Percentiles rank a stretch among this genome's conserved stretches.
Evolutionary conservation across 1,140 invertebrate species (phyloP).

Genomic region (Antheraea pernyi): DNA sequence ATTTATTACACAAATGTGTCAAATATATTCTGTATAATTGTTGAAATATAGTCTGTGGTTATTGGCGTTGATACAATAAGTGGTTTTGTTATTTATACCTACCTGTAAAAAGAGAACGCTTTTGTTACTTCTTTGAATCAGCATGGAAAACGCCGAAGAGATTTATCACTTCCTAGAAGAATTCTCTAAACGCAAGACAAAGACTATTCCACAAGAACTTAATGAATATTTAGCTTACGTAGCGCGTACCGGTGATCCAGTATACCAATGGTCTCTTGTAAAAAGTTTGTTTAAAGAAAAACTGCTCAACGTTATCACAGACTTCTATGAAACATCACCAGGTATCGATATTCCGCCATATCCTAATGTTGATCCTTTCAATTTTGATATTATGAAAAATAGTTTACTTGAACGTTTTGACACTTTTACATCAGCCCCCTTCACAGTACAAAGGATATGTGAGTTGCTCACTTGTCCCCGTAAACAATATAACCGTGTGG

Average conservation of each 20-base stretch:
- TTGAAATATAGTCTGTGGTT: not conserved
- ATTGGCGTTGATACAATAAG: not conserved
- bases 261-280: slow-evolving; percentile 94
- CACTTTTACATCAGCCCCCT: slow-evolving; percentile 92
- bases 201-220: slow-evolving; percentile 92
- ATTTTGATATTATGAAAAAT: slow-evolving; percentile 93
- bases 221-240: slow-evolving; percentile 95
- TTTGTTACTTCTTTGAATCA: slow-evolving; percentile 11
- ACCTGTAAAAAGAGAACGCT: not conserved
- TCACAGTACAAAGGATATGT: slow-evolving; percentile 97
- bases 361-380: slow-evolving; percentile 94
- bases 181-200: slow-evolving; percentile 89
- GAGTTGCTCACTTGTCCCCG: slow-evolving; percentile 94
- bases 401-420: slow-evolving; percentile 92
- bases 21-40: too few species aligned
- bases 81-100: not conserved
- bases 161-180: slow-evolving; percentile 90
- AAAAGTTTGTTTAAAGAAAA: slow-evolving; percentile 94
- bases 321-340: slow-evolving; percentile 90
- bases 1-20: too few species aligned
- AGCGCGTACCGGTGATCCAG: slow-evolving; percentile 95
- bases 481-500: slow-evolving; percentile 96
- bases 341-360: slow-evolving; percentile 87
- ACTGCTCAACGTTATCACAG: slow-evolving; percentile 90
- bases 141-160: slow-evolving; percentile 93